A percentile compares a stretch with the other conserved stretches of the same genome.
These are phyloP conservation scores for Drosophila serrata DNA, from an alignment of 1,140 invertebrate genomes.

Conservation along the genomic window DNA sequence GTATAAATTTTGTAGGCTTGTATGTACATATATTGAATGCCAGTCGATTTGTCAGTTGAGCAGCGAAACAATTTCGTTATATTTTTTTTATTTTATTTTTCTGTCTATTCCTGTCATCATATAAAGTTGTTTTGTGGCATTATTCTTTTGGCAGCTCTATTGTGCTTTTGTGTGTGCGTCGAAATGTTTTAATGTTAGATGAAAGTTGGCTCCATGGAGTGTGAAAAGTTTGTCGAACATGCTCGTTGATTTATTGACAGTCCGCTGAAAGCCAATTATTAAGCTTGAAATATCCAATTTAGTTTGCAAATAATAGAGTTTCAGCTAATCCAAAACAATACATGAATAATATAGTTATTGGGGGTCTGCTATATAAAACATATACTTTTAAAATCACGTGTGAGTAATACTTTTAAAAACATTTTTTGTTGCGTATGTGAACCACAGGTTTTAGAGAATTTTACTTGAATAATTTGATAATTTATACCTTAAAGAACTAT, in stretches of 20 bases:
- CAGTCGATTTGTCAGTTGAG: constrained; percentile 27
- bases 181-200: constrained; percentile 36
- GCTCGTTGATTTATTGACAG: constrained; percentile 54
- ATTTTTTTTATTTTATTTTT: constrained; percentile 12
- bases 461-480: too few relatives aligned
- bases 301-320: constrained; percentile 25
- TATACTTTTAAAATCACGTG: neutral
- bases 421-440: too few relatives aligned
- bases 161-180: constrained; percentile 28
- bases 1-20: neutral
- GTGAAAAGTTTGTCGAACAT: constrained; percentile 37
- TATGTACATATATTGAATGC: constrained; percentile 18
- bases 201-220: constrained; percentile 32
- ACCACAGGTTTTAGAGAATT: neutral
- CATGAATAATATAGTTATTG: neutral
- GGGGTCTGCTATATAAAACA: neutral
- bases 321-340: neutral
- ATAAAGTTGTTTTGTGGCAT: constrained; percentile 36
- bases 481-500: too few relatives aligned
- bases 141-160: constrained; percentile 40
- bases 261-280: constrained; percentile 42
- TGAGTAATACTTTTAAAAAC: neutral
- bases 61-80: constrained; percentile 16
- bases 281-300: constrained; percentile 30
- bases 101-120: constrained; percentile 37